These are phyloP conservation scores for Fistularia tabacaria DNA, from an alignment of 2,797 vertebrate species.

Conservation along the genomic window DNA sequence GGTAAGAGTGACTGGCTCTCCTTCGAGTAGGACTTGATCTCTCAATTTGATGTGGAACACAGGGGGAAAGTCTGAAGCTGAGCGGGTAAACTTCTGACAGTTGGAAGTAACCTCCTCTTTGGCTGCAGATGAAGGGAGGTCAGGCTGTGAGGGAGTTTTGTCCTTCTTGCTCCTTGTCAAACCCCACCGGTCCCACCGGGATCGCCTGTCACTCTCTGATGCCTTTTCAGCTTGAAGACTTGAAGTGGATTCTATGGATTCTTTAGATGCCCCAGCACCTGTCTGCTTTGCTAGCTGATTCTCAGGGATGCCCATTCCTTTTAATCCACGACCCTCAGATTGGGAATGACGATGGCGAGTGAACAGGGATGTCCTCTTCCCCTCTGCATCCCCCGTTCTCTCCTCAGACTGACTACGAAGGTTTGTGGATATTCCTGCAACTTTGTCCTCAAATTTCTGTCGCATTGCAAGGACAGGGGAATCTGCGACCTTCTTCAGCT, in stretches of 20 bases:
- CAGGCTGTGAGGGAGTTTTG: slow-evolving; percentile 81
- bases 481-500: slow-evolving; percentile 64
- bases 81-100: slow-evolving; percentile 69
- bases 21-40: slow-evolving; percentile 90
- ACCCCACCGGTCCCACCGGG: slow-evolving; percentile 90
- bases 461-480: slow-evolving; percentile 81
- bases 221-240: slow-evolving; percentile 77
- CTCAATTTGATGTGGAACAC: slow-evolving; percentile 96
- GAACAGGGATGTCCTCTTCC: slow-evolving; percentile 77
- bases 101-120: slow-evolving; percentile 66
- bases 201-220: slow-evolving; percentile 68
- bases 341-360: slow-evolving; percentile 74
- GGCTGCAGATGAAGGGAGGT: slow-evolving; percentile 69
- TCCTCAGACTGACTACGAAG: slow-evolving; percentile 83
- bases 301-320: slow-evolving; percentile 77
- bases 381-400: slow-evolving; percentile 69
- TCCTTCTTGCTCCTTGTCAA: slow-evolving; percentile 82
- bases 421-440: slow-evolving; percentile 77
- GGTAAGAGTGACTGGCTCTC: slow-evolving; percentile 86
- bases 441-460: slow-evolving; percentile 82
- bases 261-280: slow-evolving; percentile 72
- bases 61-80: slow-evolving; percentile 87
- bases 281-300: slow-evolving; percentile 78
- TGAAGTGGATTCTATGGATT: slow-evolving; percentile 82
- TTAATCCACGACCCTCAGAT: slow-evolving; percentile 84